These are phyloP conservation scores for Prorops nasuta DNA, from an alignment of 1,140 invertebrate species.

Conservation along the genomic window DNA sequence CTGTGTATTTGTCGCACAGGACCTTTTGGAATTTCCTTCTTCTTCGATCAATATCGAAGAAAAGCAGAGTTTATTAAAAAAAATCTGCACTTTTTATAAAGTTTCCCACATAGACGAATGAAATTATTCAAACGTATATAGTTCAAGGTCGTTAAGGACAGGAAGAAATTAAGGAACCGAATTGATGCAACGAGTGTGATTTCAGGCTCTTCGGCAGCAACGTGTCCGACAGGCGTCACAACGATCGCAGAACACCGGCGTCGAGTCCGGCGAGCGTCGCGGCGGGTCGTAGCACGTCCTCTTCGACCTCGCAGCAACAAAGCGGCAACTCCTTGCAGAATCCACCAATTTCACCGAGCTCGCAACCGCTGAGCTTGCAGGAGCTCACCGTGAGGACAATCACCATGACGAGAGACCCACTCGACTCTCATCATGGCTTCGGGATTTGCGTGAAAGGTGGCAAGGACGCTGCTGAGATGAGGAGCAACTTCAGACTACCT, in stretches of 20 bases:
- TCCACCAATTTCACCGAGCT: slow-evolving; percentile 45
- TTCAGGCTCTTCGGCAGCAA: slow-evolving; percentile 51
- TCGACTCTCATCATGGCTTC: slow-evolving; percentile 76
- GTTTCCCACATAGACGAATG: too few species aligned
- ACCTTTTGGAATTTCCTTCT: too few species aligned
- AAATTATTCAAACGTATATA: too few species aligned
- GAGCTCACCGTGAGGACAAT: slow-evolving; percentile 78
- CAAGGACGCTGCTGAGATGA: slow-evolving; percentile 73
- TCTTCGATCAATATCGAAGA: too few species aligned
- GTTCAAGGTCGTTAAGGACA: too few species aligned
- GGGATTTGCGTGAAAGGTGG: slow-evolving; percentile 87
- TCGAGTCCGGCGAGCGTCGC: slow-evolving; percentile 67
- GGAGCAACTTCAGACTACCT: slow-evolving; percentile 33
- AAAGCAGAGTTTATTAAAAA: too few species aligned
- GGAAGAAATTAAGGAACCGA: too few species aligned
- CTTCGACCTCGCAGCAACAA: slow-evolving; percentile 28
- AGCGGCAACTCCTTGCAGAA: slow-evolving; percentile 25
- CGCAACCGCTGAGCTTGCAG: slow-evolving; percentile 65
- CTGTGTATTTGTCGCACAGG: too few species aligned
- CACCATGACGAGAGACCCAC: slow-evolving; percentile 76
- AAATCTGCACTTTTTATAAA: too few species aligned
- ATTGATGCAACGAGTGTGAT: too few species aligned
- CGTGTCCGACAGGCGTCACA: slow-evolving; percentile 40
- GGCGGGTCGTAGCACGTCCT: slow-evolving; percentile 37
- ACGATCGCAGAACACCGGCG: slow-evolving; percentile 63